Conservation (phyloP, 2,797 vertebrate species). For the Clarias fuscus region DNA sequence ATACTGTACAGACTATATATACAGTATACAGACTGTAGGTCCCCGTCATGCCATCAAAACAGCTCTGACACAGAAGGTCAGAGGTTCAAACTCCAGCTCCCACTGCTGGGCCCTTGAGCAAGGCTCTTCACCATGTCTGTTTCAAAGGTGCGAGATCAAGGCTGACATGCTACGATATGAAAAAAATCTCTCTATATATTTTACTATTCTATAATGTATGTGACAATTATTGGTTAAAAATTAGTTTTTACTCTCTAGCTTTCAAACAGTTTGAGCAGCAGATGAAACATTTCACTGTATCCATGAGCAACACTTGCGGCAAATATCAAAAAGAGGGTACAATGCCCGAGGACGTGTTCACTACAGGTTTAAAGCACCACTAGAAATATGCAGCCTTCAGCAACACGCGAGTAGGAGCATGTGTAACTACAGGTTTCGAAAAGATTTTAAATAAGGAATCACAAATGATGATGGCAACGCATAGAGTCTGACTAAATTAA, state of each 20-base stretch:
- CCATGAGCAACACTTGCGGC: neutral
- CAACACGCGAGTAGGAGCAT: neutral
- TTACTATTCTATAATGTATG: too few species aligned
- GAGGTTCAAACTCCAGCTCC: too few species aligned
- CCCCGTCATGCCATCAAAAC: too few species aligned
- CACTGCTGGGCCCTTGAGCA: too few species aligned
- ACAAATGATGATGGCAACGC: neutral
- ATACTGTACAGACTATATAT: too few species aligned
- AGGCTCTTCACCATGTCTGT: too few species aligned
- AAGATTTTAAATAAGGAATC: neutral
- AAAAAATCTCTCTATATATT: too few species aligned
- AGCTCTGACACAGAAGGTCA: too few species aligned
- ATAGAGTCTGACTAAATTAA: neutral
- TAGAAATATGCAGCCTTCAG: neutral
- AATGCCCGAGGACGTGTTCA: neutral
- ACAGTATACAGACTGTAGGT: too few species aligned
- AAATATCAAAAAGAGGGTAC: neutral
- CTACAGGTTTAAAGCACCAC: neutral
- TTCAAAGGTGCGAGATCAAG: too few species aligned
- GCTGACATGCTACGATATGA: too few species aligned
- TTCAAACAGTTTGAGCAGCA: neutral
- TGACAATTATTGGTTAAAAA: too few species aligned
- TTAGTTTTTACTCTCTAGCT: neutral
- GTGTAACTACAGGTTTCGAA: neutral
- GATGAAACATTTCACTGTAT: neutral